These are phyloP conservation scores for Apotomis capreana DNA, from an alignment of 2,888 invertebrate genomes.

Conservation along the genomic window DNA sequence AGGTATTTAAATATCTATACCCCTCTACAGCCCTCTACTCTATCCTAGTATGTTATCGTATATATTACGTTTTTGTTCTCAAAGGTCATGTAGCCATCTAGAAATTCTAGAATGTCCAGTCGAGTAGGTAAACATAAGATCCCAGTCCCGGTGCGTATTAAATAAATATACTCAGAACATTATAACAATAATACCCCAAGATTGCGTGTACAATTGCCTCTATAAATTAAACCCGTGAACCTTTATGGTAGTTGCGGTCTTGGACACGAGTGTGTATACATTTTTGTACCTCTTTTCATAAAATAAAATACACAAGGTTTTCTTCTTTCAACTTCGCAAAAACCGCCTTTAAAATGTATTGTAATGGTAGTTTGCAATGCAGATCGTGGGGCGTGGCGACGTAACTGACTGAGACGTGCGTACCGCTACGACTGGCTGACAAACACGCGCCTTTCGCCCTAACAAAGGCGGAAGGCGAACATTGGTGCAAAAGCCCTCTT, in stretches of 20 bases:
- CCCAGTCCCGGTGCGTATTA: neutral
- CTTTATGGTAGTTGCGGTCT: neutral
- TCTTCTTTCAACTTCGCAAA: too few relatives aligned
- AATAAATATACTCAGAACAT: constrained; percentile 8
- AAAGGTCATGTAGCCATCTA: constrained; percentile 2
- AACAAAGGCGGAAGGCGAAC: too few relatives aligned
- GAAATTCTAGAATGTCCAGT: constrained; percentile 1
- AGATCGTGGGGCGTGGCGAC: too few relatives aligned
- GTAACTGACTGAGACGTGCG: too few relatives aligned
- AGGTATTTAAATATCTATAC: too few relatives aligned
- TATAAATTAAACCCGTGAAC: constrained; percentile 1
- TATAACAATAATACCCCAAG: constrained; percentile 4
- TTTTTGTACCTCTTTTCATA: neutral
- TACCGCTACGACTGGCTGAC: too few relatives aligned
- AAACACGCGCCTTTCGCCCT: too few relatives aligned
- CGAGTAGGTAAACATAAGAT: neutral
- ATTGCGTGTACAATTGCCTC: constrained; percentile 1
- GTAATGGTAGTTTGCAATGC: too few relatives aligned
- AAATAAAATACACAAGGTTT: too few relatives aligned
- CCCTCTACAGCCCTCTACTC: too few relatives aligned
- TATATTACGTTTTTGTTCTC: neutral
- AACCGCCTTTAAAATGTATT: too few relatives aligned
- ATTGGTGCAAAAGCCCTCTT: too few relatives aligned
- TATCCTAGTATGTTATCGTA: neutral
- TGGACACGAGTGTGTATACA: neutral